Evolutionary conservation across 1,140 invertebrate genomes (phyloP).

Genomic region (Musca vetustissima): DNA sequence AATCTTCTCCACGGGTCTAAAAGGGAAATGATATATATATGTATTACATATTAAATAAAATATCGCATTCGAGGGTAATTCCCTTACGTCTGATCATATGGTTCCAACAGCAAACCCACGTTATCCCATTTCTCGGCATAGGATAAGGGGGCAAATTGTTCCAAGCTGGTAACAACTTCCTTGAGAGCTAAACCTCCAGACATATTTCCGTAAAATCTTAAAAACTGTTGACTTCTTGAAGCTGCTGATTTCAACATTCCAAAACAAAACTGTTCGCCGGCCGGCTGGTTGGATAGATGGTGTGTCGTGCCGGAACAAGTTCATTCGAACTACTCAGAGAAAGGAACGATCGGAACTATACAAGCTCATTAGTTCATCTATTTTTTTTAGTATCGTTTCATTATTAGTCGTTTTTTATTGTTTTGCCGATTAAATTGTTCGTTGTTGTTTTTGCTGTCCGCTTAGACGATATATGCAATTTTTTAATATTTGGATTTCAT

Average conservation of each 20-base stretch:
- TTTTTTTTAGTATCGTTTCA: no score
- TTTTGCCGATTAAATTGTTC: no score
- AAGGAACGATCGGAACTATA: no score
- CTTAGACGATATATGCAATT: no score
- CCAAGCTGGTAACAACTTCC: conserved; percentile 65
- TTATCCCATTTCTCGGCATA: conserved; percentile 93
- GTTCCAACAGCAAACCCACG: conserved; percentile 88
- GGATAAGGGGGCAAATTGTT: conserved; percentile 69
- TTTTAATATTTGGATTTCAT: no score
- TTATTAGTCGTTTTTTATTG: no score
- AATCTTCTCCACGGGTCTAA: conserved; percentile 64
- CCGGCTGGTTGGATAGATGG: no score
- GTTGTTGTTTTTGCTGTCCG: no score
- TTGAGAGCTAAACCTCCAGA: conserved; percentile 52
- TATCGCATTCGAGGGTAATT: not conserved
- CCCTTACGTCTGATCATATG: conserved; percentile 61
- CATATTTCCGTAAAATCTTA: conserved; percentile 18
- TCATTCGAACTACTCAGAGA: no score
- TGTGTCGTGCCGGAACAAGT: no score
- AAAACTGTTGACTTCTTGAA: not conserved
- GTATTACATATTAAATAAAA: conserved; percentile 11
- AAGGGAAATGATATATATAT: conserved; percentile 27
- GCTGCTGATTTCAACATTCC: not conserved
- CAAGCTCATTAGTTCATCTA: no score
- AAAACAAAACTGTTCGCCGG: no score